Evolutionary conservation across 2,888 invertebrate genomes (phyloP).

Genomic region (Eristalis arbustorum): DNA sequence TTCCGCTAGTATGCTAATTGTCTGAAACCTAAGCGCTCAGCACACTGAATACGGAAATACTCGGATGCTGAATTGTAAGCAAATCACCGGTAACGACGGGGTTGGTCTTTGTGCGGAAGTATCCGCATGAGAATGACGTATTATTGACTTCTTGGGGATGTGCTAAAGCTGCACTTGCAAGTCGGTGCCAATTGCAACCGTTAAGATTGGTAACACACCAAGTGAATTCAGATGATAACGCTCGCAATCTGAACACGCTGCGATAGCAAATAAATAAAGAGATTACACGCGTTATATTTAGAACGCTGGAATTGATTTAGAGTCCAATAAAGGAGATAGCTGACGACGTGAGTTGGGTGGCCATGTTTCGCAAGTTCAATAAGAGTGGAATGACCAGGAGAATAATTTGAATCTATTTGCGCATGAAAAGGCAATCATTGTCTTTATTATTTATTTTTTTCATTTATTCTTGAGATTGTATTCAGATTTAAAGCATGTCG

Average conservation of each 20-base stretch:
- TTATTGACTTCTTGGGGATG: too few relatives aligned
- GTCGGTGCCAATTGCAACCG: background rate
- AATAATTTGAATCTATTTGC: background rate
- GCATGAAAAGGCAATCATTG: background rate
- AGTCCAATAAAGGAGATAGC: background rate
- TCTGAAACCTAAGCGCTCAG: background rate
- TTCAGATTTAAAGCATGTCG: too few relatives aligned
- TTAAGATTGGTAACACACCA: background rate
- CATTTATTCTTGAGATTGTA: background rate
- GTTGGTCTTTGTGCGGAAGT: background rate
- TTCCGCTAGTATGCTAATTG: conserved; percentile 1
- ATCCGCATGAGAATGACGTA: too few relatives aligned
- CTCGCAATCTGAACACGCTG: background rate
- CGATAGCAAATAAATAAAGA: background rate
- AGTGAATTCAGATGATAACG: background rate
- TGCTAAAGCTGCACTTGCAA: background rate
- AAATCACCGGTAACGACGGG: background rate
- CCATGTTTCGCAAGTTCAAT: background rate
- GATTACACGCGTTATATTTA: background rate
- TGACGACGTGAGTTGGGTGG: background rate
- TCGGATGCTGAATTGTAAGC: background rate
- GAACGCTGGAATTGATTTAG: background rate
- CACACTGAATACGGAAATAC: background rate
- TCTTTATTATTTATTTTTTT: too few relatives aligned
- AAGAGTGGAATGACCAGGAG: background rate